A percentile compares a stretch with the other conserved stretches of the same genome.
phyloP scores from a whole-genome alignment of 1,140 invertebrate species.

The Idris sp. region DNA sequence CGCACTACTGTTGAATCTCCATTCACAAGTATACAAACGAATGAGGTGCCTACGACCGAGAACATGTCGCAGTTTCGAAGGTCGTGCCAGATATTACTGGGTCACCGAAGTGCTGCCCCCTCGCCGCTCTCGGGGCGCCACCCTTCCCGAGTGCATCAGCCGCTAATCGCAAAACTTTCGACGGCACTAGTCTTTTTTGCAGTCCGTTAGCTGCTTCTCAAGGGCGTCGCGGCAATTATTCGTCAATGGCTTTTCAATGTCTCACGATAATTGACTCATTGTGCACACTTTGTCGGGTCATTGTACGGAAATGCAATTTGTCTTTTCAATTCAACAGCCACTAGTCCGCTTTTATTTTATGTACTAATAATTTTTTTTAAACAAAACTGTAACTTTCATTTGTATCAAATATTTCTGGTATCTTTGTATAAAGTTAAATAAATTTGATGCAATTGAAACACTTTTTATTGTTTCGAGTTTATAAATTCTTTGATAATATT shows the following conservation, averaged over 20 bases:
- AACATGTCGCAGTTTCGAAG: slow-evolving; percentile 69
- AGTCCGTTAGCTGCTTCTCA: slow-evolving; percentile 29
- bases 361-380: too few species aligned
- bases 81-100: slow-evolving; percentile 71
- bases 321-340: too few species aligned
- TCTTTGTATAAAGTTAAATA: too few species aligned
- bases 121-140: slow-evolving; percentile 31
- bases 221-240: slow-evolving; percentile 29
- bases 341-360: too few species aligned
- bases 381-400: too few species aligned
- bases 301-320: too few species aligned
- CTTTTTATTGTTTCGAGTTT: too few species aligned
- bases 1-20: slow-evolving; percentile 45
- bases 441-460: too few species aligned
- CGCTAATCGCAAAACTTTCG: slow-evolving; percentile 35
- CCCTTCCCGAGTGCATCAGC: slow-evolving; percentile 21
- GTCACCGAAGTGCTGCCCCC: slow-evolving; percentile 69
- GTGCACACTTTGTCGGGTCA: too few species aligned
- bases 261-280: too few species aligned
- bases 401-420: too few species aligned
- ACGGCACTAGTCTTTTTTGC: slow-evolving; percentile 37
- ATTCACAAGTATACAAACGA: slow-evolving; percentile 43
- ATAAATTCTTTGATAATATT: too few species aligned
- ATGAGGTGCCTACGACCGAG: slow-evolving; percentile 49
- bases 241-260: slow-evolving; percentile 29